Conservation (phyloP, 35 echinoderm and acorn worm genomes). For the Apostichopus californicus region DNA sequence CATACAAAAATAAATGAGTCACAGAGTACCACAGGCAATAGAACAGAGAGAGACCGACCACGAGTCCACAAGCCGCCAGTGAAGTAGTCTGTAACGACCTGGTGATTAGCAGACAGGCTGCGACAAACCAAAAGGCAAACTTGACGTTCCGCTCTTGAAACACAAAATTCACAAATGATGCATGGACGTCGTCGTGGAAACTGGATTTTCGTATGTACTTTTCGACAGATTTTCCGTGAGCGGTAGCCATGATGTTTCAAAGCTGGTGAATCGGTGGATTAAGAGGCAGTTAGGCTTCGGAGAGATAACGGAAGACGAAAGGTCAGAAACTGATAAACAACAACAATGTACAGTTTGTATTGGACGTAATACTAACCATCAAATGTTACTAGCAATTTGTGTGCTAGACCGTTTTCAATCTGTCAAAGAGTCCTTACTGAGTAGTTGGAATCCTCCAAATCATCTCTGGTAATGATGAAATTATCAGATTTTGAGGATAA, state of each 20-base stretch:
- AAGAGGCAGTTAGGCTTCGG: too few relatives aligned
- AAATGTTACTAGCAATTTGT: too few relatives aligned
- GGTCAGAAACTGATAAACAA: too few relatives aligned
- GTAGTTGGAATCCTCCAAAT: too few relatives aligned
- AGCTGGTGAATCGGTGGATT: background rate
- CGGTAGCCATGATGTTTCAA: background rate
- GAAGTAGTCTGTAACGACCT: background rate
- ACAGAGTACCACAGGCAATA: slow-evolving; percentile 44
- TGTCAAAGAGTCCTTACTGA: too few relatives aligned
- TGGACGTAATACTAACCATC: too few relatives aligned
- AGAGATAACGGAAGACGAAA: too few relatives aligned
- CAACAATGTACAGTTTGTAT: too few relatives aligned
- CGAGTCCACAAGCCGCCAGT: background rate
- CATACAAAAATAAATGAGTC: slow-evolving; percentile 24
- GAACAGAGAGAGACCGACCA: slow-evolving; percentile 15
- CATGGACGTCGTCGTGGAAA: slow-evolving; percentile 31
- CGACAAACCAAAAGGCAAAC: slow-evolving; percentile 15
- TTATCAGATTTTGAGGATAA: too few relatives aligned
- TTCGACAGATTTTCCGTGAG: slow-evolving; percentile 10
- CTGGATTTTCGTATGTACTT: slow-evolving; percentile 32
- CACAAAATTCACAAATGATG: background rate
- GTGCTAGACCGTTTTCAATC: too few relatives aligned
- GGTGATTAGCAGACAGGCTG: slow-evolving; percentile 10
- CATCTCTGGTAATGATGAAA: too few relatives aligned
- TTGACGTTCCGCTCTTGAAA: slow-evolving; percentile 38